Percentiles rank a stretch among this genome's conserved stretches.
phyloP scores from a whole-genome alignment of 2,113 vertebrate species.

The Kobus ellipsiprymnus region DNA sequence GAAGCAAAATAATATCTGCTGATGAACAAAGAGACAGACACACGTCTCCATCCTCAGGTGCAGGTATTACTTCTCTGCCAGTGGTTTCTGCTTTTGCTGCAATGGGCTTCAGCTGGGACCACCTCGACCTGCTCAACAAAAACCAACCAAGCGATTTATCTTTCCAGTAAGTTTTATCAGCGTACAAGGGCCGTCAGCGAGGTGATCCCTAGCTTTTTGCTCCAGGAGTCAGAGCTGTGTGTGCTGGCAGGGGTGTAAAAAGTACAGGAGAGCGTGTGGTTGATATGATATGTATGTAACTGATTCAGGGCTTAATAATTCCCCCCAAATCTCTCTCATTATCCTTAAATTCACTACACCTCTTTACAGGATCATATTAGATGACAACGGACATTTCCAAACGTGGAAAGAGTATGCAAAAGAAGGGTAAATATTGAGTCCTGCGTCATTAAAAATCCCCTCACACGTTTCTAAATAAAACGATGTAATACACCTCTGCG shows the following conservation, averaged over 20 bases:
- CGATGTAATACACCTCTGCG: no score
- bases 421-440: background rate
- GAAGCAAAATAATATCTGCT: background rate
- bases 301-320: background rate
- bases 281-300: rapidly evolving
- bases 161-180: background rate
- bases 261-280: rapidly evolving
- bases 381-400: background rate
- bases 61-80: background rate
- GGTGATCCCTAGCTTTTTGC: rapidly evolving
- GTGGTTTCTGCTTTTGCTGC: background rate
- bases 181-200: background rate
- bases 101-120: background rate
- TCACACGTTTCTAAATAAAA: background rate
- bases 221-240: rapidly evolving
- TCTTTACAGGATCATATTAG: background rate
- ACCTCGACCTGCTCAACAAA: background rate
- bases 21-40: background rate
- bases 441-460: rapidly evolving
- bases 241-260: rapidly evolving
- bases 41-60: background rate
- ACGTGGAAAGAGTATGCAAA: background rate
- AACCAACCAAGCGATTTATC: background rate
- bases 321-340: background rate
- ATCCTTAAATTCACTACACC: background rate